Evolutionary conservation across 1,140 invertebrate genomes (phyloP).

Genomic region (Lepidurus packardi): DNA sequence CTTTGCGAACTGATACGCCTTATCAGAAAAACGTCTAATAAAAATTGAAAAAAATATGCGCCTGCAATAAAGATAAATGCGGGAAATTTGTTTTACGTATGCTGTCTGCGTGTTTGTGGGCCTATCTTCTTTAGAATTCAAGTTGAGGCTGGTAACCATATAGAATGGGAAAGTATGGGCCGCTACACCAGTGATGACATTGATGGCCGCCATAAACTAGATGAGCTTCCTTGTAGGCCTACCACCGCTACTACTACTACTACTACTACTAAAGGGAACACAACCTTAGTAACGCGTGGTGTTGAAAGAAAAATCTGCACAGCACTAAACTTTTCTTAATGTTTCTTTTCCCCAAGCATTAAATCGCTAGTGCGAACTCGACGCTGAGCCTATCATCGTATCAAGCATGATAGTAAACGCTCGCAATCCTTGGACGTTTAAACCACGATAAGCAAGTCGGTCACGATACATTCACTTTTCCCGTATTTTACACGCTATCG

Average conservation of each 20-base stretch:
- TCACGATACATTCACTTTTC: neutral
- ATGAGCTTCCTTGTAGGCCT: constrained; percentile 8
- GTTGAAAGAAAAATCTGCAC: too few relatives aligned
- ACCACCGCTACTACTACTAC: neutral
- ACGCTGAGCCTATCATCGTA: too few relatives aligned
- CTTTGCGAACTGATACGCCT: neutral
- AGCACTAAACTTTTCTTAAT: too few relatives aligned
- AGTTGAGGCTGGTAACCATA: neutral
- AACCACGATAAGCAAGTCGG: neutral
- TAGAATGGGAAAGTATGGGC: neutral
- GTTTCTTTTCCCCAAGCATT: too few relatives aligned
- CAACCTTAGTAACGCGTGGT: too few relatives aligned
- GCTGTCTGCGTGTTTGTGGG: neutral
- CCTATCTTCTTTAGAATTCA: neutral
- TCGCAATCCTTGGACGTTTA: neutral
- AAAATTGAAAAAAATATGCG: neutral
- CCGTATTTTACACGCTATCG: neutral
- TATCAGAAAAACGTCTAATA: neutral
- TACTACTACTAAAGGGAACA: neutral
- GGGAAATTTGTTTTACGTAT: neutral
- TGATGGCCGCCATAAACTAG: constrained; percentile 17
- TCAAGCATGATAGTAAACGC: too few relatives aligned
- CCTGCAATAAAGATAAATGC: constrained; percentile 16
- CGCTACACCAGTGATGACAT: constrained; percentile 8
- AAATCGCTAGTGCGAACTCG: too few relatives aligned